phyloP scores from a whole-genome alignment of 2,113 vertebrate genomes.

The Gavia stellata region DNA sequence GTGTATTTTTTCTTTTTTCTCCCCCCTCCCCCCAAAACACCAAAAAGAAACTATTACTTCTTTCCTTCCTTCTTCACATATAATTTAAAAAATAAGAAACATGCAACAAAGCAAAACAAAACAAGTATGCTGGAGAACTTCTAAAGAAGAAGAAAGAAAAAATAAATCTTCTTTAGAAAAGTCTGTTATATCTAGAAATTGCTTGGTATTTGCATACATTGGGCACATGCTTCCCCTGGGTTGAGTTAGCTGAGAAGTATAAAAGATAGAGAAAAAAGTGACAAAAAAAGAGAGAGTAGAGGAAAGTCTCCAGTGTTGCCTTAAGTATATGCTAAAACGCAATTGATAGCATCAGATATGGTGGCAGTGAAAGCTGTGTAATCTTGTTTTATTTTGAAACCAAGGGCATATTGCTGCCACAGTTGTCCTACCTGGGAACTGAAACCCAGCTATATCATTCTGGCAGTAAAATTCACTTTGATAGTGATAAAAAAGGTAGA shows the following conservation, averaged over 20 bases:
- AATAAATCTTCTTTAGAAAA: not conserved
- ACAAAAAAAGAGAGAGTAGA: not conserved
- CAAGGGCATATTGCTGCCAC: not conserved
- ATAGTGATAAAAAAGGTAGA: not conserved
- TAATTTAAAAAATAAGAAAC: not conserved
- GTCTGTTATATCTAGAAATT: not conserved
- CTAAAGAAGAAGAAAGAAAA: not conserved
- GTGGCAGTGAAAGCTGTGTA: not conserved
- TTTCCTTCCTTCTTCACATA: not conserved
- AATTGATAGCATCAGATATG: not conserved
- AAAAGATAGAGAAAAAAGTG: not conserved
- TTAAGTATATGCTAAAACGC: slow-evolving; percentile 10
- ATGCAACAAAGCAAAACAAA: not conserved
- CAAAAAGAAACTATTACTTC: not conserved
- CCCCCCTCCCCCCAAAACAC: not conserved
- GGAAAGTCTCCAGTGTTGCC: not conserved
- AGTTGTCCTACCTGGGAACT: not conserved
- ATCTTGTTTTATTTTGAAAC: slow-evolving; percentile 22
- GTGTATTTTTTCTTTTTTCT: not conserved
- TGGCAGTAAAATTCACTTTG: not conserved
- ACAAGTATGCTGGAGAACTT: not conserved
- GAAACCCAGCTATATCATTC: not conserved
- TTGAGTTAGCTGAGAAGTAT: not conserved
- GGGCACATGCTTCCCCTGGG: not conserved
- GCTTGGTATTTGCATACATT: not conserved